Evolutionary conservation across 2,888 invertebrate genomes (phyloP).

Genomic region (Agrotis segetum): DNA sequence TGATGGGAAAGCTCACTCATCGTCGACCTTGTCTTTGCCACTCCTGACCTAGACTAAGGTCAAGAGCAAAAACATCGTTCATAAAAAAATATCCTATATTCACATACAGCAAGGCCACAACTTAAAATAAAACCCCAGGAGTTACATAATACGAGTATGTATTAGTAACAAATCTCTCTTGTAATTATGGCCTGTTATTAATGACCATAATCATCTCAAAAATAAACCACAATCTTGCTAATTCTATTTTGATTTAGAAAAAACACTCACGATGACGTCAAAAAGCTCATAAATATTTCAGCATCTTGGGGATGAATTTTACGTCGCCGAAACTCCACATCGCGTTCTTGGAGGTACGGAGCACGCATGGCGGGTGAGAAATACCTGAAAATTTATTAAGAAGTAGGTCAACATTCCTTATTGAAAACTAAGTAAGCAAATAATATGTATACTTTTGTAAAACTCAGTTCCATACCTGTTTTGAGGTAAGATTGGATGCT

Average conservation of each 20-base stretch:
- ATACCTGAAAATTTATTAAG: conserved; percentile 66
- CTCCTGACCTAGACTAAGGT: too few relatives aligned
- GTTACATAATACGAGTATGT: neutral
- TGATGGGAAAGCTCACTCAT: too few relatives aligned
- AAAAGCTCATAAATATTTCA: conserved; percentile 77
- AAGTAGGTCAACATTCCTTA: conserved; percentile 2
- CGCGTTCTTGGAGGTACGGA: conserved; percentile 70
- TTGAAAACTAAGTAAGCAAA: conserved; percentile 1
- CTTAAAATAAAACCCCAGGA: neutral
- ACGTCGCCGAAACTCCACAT: conserved; percentile 65
- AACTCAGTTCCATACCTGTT: conserved; percentile 64
- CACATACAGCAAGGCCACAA: too few relatives aligned
- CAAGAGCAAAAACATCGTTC: too few relatives aligned
- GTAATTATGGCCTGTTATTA: neutral
- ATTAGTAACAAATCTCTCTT: neutral
- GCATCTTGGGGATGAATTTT: conserved; percentile 83
- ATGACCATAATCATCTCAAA: neutral
- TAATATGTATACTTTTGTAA: too few relatives aligned
- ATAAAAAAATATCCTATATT: too few relatives aligned
- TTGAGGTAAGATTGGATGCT: conserved; percentile 54
- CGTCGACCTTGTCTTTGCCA: too few relatives aligned
- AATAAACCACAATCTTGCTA: neutral
- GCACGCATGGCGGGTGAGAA: conserved; percentile 56
- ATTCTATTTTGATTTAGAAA: conserved; percentile 10
- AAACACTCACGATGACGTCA: conserved; percentile 76